Conservation (phyloP, 2,113 vertebrate genomes). For the Boleophthalmus pectinirostris region DNA sequence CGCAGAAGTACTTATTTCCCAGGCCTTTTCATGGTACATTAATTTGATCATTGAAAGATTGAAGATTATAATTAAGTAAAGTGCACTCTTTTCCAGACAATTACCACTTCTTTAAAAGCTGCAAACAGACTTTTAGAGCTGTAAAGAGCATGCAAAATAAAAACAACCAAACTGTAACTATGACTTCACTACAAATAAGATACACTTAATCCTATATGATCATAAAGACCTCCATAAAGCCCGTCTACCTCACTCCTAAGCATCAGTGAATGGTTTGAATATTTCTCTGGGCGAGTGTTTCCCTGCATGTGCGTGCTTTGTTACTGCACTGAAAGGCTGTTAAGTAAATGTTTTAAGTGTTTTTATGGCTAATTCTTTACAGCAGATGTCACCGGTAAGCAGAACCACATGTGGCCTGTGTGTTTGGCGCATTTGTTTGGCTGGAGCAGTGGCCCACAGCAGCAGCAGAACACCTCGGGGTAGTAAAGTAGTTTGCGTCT, state of each 20-base stretch:
- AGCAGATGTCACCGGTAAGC: conserved; percentile 69
- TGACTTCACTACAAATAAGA: background rate
- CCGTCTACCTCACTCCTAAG: background rate
- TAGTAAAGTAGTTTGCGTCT: conserved; percentile 63
- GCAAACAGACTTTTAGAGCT: background rate
- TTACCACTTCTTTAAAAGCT: background rate
- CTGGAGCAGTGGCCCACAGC: conserved; percentile 39
- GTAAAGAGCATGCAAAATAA: background rate
- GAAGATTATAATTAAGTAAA: background rate
- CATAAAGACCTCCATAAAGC: background rate
- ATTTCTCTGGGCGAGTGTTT: conserved; percentile 24
- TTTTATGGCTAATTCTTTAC: conserved; percentile 40
- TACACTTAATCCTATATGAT: background rate
- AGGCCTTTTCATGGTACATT: background rate
- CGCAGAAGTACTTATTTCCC: background rate
- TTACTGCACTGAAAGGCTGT: conserved; percentile 33
- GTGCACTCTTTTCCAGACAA: background rate
- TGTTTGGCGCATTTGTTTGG: conserved; percentile 52
- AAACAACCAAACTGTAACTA: background rate
- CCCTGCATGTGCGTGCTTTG: conserved; percentile 25
- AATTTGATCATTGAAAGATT: background rate
- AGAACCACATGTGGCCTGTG: conserved; percentile 67
- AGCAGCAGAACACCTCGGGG: conserved; percentile 50
- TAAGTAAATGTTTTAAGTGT: conserved; percentile 35
- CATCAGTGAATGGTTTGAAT: conserved; percentile 7